Evolutionary conservation across 2,113 vertebrate genomes (phyloP), one percentile per base, ranked within the genome.

Genomic region (Corythaeola cristata): DNA sequence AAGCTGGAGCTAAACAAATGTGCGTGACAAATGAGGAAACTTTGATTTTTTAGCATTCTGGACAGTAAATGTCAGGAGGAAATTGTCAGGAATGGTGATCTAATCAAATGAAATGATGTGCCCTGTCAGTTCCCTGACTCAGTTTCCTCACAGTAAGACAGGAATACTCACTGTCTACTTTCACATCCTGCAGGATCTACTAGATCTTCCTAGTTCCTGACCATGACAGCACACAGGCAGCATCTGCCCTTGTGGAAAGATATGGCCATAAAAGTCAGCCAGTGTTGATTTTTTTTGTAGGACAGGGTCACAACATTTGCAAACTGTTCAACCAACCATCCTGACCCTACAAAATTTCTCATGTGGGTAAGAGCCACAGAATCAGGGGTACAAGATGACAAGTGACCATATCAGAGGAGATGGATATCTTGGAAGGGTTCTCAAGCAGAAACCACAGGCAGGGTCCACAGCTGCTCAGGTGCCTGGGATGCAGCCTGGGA

Each of bases 221-320:
- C 24, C 2, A 1, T 41, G 64, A 9, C 16, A 22, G 44, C 28
- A 84, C 28, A 20, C 4, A 23, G 27, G 14, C 30, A 71, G 27
- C 9, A 21, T 63, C 58, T 91, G 56, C 10, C 6, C 52, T 49
- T 33, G 6, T 41, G 50, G 7, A 23, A 62, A 52, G 35, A 27
- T 7, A 8, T 0, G 3, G 33, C 8, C 12, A 1, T 5, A 23
- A 20, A 21, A 12, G 14, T 45, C 47, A 72, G 19, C 1, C 23
- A 41, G 19, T 9, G 12, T 4, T 8, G 39, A 28, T 35, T 67
- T 35, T 23, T 23, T 75, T 58, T n/a, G 26, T 37, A 74, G 50
- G 28, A 52, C 11, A 71, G 20, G 33, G 27, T 9, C 49, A 55
- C 30, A 55, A 5, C 4, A 9, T 44, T 55, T 35, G 13, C 39